These are phyloP conservation scores for Hypsopygia costalis DNA, from an alignment of 2,888 invertebrate species.

Conservation along the genomic window DNA sequence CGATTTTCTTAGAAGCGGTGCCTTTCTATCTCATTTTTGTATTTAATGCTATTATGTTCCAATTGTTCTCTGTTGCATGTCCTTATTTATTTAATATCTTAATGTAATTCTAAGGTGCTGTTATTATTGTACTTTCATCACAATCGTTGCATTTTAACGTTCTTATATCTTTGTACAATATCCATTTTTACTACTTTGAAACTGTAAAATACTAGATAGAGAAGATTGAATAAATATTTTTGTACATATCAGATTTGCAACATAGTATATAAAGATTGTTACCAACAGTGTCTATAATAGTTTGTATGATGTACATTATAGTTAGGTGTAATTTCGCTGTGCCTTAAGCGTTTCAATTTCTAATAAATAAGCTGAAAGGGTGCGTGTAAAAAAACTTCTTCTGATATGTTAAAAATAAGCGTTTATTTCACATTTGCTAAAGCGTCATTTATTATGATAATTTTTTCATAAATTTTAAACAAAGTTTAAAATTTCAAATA, in stretches of 20 bases:
- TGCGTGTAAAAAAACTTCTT: constrained; percentile 16
- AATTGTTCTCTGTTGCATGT: constrained; percentile 27
- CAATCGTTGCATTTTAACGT: constrained; percentile 19
- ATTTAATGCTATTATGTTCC: constrained; percentile 24
- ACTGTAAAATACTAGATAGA: constrained; percentile 40
- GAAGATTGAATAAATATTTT: constrained; percentile 69
- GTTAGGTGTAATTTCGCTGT: constrained; percentile 74
- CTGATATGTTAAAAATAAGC: not conserved
- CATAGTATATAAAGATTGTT: constrained; percentile 59
- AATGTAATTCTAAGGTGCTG: constrained; percentile 20
- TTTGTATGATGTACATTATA: constrained; percentile 39
- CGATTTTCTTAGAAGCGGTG: too few relatives aligned
- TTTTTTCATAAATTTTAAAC: too few relatives aligned
- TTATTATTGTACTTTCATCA: constrained; percentile 20
- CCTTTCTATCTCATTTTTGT: constrained; percentile 3
- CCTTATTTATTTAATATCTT: constrained; percentile 26
- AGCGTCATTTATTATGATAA: too few relatives aligned
- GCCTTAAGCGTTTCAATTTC: constrained; percentile 80
- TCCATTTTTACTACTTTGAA: constrained; percentile 8
- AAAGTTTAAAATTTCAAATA: too few relatives aligned
- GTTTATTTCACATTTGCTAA: too few relatives aligned
- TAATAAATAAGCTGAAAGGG: constrained; percentile 51
- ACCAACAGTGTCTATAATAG: constrained; percentile 69
- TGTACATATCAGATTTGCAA: constrained; percentile 78
- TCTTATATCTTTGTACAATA: constrained; percentile 10